Evolutionary conservation across 2,888 invertebrate species (phyloP).

Genomic region (Tortrix viridana): DNA sequence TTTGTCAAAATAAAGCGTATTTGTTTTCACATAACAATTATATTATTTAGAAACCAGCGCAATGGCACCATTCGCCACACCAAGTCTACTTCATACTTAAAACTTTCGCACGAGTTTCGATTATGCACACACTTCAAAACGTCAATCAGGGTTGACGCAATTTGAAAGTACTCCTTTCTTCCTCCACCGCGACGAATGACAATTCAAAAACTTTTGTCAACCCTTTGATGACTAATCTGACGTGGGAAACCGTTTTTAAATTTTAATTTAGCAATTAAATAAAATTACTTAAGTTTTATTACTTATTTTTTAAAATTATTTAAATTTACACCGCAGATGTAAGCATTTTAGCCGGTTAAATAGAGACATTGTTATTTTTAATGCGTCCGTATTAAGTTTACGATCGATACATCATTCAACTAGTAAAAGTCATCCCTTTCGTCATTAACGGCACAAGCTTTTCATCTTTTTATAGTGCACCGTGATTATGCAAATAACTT

Average conservation of each 20-base stretch:
- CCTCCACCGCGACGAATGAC: constrained; percentile 73
- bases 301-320: constrained; percentile 39
- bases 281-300: constrained; percentile 27
- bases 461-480: constrained; percentile 52
- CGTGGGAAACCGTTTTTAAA: constrained; percentile 61
- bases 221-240: constrained; percentile 61
- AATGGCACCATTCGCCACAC: constrained; percentile 52
- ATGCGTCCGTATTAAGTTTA: constrained; percentile 64
- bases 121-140: constrained; percentile 70
- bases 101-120: constrained; percentile 73
- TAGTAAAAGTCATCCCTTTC: constrained; percentile 72
- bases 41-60: constrained; percentile 1
- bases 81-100: constrained; percentile 45
- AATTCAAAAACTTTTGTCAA: constrained; percentile 75
- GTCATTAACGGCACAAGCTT: constrained; percentile 56
- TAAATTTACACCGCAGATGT: constrained; percentile 66
- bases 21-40: neutral
- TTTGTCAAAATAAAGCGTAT: too few relatives aligned
- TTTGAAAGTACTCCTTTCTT: constrained; percentile 55
- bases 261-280: constrained; percentile 31
- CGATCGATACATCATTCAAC: constrained; percentile 69
- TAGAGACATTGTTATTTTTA: constrained; percentile 60
- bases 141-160: constrained; percentile 77
- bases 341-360: constrained; percentile 48
- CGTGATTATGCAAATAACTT: constrained; percentile 72